Evolutionary conservation across 1,140 invertebrate genomes (phyloP), one percentile per base, ranked within the genome.

Genomic region (Zelostemma sp.): DNA sequence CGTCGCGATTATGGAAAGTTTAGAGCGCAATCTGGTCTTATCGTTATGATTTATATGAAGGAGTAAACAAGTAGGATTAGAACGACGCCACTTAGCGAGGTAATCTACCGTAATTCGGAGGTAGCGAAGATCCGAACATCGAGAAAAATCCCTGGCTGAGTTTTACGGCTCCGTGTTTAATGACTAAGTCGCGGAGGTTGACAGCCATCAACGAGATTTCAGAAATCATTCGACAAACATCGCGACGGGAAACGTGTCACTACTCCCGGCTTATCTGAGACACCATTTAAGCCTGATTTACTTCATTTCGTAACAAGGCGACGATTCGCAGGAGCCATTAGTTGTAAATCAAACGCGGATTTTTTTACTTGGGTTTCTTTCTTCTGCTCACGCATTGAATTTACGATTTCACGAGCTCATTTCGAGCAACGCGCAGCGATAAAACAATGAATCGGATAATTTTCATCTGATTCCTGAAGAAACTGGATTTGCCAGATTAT

Each of bases 1-100:
- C 50, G 63, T 48, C 55, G 76, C 71, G 68, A 55, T 70, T 68
- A 71, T 55, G 68, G 68, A 63, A 72, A 67, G 59, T 67, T 72
- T 72, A 67, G 63, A 28, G 67, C 48, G 43, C 38, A 60, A 41
- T 41, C n/a, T 41, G 40, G 65, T 74, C 75, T 85, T 85, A 85
- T 85, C 76, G 59, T 65, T 61, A 76, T 85, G 84, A 85, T 85
- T 85, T 85, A 85, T 74, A 82, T 81, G 81, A 81, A 80, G 71
- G 83, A 83, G 83, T 74, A 82, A 62, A 76, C 72, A 72, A 46
- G 71, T 58, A 69, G 76, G 79, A 83, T 83, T 78, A 79, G 63
- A 66, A 54, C 73, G 82, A 81, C 79, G 80, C 72, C 81, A 78
- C 72, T 74, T 76, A 82, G 80, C 76, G 76, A 77, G 78, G 78